A percentile compares a stretch with the other conserved stretches of the same genome.
Conservation (phyloP, 2,113 vertebrate genomes). For the Centrocercus urophasianus region DNA sequence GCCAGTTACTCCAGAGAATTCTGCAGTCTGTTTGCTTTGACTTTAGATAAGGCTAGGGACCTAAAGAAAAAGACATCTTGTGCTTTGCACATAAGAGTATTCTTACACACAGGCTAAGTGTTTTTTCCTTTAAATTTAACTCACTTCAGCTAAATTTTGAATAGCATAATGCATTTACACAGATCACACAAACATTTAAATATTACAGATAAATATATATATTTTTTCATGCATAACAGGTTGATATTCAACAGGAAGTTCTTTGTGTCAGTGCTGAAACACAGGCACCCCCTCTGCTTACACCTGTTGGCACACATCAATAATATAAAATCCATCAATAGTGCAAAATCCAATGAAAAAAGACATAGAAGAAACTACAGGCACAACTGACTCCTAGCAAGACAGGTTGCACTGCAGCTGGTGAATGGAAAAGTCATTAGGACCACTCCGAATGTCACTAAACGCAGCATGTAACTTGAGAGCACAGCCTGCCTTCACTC, state of each 20-base stretch:
- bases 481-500: neutral
- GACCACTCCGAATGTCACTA: slow-evolving; percentile 24
- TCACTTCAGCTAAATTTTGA: neutral
- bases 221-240: neutral
- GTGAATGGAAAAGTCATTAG: slow-evolving; percentile 60
- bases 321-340: slow-evolving; percentile 11
- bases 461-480: slow-evolving; percentile 38
- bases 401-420: slow-evolving; percentile 28
- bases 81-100: neutral
- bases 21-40: neutral
- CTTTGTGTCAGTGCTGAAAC: neutral
- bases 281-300: neutral
- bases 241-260: neutral
- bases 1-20: neutral
- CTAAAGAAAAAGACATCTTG: neutral
- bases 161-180: neutral
- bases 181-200: neutral
- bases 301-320: neutral
- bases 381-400: neutral
- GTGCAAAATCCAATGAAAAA: neutral
- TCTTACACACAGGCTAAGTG: neutral
- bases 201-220: neutral
- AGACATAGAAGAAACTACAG: neutral
- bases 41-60: too few species aligned
- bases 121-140: neutral